Evolutionary conservation across 2,888 invertebrate species (phyloP).

Genomic region (Eupithecia subumbrata): DNA sequence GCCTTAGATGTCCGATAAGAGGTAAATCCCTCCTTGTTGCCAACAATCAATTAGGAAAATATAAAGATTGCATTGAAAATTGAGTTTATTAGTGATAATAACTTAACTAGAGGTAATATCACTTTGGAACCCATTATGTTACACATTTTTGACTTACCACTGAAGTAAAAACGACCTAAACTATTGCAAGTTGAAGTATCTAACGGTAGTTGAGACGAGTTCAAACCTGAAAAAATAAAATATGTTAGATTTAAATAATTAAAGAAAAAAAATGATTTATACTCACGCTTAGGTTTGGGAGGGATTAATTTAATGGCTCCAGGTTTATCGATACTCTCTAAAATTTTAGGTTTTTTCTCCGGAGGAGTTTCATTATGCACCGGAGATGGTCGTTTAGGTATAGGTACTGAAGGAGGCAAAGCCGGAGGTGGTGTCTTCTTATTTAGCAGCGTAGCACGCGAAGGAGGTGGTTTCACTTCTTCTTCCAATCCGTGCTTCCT

Average conservation of each 20-base stretch:
- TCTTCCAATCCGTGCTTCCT: slow-evolving; percentile 95
- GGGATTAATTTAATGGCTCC: slow-evolving; percentile 94
- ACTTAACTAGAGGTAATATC: slow-evolving; percentile 70
- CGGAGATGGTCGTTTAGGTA: slow-evolving; percentile 79
- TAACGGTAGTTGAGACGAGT: slow-evolving; percentile 49
- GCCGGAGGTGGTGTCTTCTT: slow-evolving; percentile 80
- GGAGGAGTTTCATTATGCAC: slow-evolving; percentile 82
- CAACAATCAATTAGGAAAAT: slow-evolving; percentile 65
- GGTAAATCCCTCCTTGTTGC: slow-evolving; percentile 60
- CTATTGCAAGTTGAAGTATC: slow-evolving; percentile 57
- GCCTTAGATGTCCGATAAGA: slow-evolving; percentile 61
- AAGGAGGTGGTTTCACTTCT: slow-evolving; percentile 93
- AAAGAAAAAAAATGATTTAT: slow-evolving; percentile 57
- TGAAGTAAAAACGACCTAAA: slow-evolving; percentile 64
- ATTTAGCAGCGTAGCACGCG: slow-evolving; percentile 86
- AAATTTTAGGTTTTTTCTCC: slow-evolving; percentile 91
- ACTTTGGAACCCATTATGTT: slow-evolving; percentile 73
- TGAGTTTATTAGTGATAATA: slow-evolving; percentile 79
- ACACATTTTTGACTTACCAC: slow-evolving; percentile 83
- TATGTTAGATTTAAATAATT: slow-evolving; percentile 60
- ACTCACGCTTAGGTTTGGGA: slow-evolving; percentile 96
- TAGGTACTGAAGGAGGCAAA: slow-evolving; percentile 73
- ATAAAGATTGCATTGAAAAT: slow-evolving; percentile 68
- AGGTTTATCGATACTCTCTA: slow-evolving; percentile 87
- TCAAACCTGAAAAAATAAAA: slow-evolving; percentile 77